Percentiles rank a stretch among this genome's conserved stretches.
Conservation (phyloP, 2,888 invertebrate genomes). For the Periphyllus acericola region DNA sequence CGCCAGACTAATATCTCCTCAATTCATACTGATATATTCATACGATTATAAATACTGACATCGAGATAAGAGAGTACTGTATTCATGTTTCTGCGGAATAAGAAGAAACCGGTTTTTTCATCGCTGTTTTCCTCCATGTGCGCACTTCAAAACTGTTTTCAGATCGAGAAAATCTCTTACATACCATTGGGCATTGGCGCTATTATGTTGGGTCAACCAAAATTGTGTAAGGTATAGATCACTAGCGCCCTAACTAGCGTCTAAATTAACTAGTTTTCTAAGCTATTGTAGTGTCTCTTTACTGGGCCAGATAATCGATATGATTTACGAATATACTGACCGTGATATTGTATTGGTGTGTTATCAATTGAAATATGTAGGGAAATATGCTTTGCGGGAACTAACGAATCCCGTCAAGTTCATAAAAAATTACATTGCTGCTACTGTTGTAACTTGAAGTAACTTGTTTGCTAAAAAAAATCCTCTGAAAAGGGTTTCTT, state of each 20-base stretch:
- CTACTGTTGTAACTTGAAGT: constrained; percentile 13
- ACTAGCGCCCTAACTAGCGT: not conserved
- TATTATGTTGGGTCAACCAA: constrained; percentile 11
- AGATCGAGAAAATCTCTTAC: constrained; percentile 30
- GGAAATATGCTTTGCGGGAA: constrained; percentile 19
- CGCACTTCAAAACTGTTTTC: constrained; percentile 50
- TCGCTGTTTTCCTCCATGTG: constrained; percentile 16
- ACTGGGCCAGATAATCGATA: not conserved
- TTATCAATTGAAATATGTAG: constrained; percentile 9
- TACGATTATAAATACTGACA: constrained; percentile 47
- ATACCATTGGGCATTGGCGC: constrained; percentile 37
- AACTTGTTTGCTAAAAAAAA: constrained; percentile 1
- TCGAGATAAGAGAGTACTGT: constrained; percentile 52
- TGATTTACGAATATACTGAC: not conserved
- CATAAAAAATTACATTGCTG: not conserved
- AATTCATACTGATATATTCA: too few species aligned
- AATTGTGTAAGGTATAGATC: not conserved
- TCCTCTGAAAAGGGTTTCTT: not conserved
- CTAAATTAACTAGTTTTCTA: not conserved
- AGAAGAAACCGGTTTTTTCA: constrained; percentile 55
- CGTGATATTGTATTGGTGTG: not conserved
- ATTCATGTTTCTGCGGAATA: constrained; percentile 59
- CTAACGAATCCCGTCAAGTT: constrained; percentile 24
- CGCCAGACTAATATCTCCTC: constrained; percentile 39
- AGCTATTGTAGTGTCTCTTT: constrained; percentile 1